Base-by-base conservation (phyloP, 2,797 vertebrate species). In the Ambastaia sidthimunki region DNA sequence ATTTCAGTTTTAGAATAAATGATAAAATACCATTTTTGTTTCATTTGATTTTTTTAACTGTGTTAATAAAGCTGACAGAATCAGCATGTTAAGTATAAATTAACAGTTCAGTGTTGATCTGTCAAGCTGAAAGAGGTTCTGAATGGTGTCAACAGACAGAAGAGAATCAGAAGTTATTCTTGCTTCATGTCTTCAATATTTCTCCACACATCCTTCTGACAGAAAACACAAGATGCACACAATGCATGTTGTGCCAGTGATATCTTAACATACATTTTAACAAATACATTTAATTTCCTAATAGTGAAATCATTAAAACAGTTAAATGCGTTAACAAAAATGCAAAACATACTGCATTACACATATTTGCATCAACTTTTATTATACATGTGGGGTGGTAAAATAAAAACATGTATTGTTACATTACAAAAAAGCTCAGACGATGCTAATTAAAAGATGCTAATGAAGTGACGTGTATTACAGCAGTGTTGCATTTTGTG, bases 1-100 rank as follows among this genome's bases (percentile, higher is more conserved):
- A 16, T 67, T 76, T 41, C 23, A 55, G 77, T 72, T 72, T 83
- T 57, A 31, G 16, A 69, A 76, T 83, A 62, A 72, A 76, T 65
- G 0, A 59, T 1, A 31, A 44, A 78, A 60, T 52, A 15, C 9
- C 19, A 4, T 12, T 7, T 41, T 66, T 21, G 10, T 48, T 34
- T 50, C 23, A 21, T 28, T 23, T 55, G 18, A 1, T 69, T 50
- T 16, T 28, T 28, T 48, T 57, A 2, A 31, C 23, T 54, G 28
- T 47, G 7, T 60, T 3, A n/a, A 15, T 34, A 34, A 34, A 34
- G 31, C 31, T 34, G 31, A 34, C 31, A 5, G 31, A 5, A 34
- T 13, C 12, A 16, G 5, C 7, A 37, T 37, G 34, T 5, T 10
- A 12, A 15, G 0, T 1, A 18, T 19, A 34, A 7, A 13, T 15